phyloP scores from a whole-genome alignment of 2,113 vertebrate genomes.

The Epinephelus moara region DNA sequence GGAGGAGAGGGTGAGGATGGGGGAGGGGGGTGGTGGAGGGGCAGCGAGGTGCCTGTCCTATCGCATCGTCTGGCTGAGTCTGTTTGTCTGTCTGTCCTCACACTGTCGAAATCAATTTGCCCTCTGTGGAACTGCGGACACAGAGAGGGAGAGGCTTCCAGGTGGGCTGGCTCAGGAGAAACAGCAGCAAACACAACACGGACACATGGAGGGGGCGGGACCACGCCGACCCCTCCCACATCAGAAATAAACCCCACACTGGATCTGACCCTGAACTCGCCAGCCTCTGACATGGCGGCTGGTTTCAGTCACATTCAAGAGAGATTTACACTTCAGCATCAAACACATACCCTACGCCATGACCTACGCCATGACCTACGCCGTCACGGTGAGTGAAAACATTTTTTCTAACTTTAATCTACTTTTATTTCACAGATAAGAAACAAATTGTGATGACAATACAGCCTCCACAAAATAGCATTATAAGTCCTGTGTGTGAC shows the following conservation, averaged over 20 bases:
- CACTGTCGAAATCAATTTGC: slow-evolving; percentile 98
- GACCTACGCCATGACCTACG: too few relatives aligned
- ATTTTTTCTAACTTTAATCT: too few relatives aligned
- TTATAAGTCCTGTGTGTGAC: too few relatives aligned
- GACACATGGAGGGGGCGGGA: slow-evolving; percentile 26
- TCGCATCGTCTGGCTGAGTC: slow-evolving; percentile 63
- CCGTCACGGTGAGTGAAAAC: too few relatives aligned
- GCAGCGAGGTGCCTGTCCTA: slow-evolving; percentile 65
- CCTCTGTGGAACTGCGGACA: slow-evolving; percentile 92
- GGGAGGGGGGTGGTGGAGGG: slow-evolving; percentile 30
- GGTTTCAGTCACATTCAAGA: background rate
- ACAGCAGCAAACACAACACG: slow-evolving; percentile 67
- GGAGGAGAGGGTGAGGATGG: slow-evolving; percentile 29
- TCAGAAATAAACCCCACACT: background rate
- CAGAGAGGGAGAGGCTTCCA: slow-evolving; percentile 89
- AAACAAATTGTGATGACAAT: too few relatives aligned
- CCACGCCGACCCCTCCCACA: background rate
- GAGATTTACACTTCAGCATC: too few relatives aligned
- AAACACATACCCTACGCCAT: too few relatives aligned
- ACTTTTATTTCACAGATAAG: too few relatives aligned
- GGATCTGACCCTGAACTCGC: background rate
- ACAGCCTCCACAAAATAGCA: too few relatives aligned
- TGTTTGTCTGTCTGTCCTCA: slow-evolving; percentile 88
- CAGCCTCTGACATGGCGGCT: background rate
- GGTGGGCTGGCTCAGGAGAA: slow-evolving; percentile 57